phyloP scores from a whole-genome alignment of 2,113 vertebrate genomes.

The Danio rerio region DNA sequence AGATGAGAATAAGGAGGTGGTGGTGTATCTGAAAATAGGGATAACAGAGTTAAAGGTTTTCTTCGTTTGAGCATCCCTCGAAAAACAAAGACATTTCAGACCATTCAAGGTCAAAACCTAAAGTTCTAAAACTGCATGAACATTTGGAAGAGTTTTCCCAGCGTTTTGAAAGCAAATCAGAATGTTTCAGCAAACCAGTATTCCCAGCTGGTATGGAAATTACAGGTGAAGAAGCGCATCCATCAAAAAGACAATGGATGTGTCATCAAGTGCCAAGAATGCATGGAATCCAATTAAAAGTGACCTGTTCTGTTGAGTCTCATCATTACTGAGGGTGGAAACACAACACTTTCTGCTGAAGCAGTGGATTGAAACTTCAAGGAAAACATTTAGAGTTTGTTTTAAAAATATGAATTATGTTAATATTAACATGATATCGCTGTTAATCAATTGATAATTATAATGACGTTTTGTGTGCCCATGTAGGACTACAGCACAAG shows the following conservation, averaged over 20 bases:
- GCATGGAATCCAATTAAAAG: conserved; percentile 8
- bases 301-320: not conserved
- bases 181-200: not conserved
- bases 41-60: conserved; percentile 54
- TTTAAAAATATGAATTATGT: not conserved
- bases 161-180: conserved; percentile 10
- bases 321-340: not conserved
- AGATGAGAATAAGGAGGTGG: conserved; percentile 94
- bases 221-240: conserved; percentile 1
- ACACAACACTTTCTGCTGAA: not conserved
- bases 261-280: conserved; percentile 6
- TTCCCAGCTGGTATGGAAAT: conserved; percentile 27
- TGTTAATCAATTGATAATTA: not conserved
- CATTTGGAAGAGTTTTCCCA: not conserved
- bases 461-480: not conserved
- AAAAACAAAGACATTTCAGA: not conserved
- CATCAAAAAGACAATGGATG: not conserved
- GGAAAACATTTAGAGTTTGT: not conserved
- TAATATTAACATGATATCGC: not conserved
- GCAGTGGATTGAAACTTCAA: not conserved
- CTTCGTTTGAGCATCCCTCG: not conserved
- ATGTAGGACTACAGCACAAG: not conserved
- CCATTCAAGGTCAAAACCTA: not conserved
- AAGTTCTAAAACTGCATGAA: not conserved
- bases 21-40: conserved; percentile 87